A percentile compares a stretch with the other conserved stretches of the same genome.
phyloP scores from a whole-genome alignment of 2,888 invertebrate genomes.

The Nematopogon swammerdamellus region DNA sequence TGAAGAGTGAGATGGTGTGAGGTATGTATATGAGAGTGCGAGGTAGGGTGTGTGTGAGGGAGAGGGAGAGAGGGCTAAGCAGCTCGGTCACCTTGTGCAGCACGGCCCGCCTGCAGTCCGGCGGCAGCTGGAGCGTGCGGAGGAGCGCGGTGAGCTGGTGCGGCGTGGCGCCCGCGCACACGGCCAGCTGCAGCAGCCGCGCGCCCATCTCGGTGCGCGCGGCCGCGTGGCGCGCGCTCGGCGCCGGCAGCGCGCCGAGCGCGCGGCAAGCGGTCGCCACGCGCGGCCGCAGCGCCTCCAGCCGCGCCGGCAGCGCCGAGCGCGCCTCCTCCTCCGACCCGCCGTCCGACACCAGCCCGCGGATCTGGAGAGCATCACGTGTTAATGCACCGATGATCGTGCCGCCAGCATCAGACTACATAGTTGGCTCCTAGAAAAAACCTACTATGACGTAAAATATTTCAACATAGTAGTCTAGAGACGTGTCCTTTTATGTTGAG shows the following conservation, averaged over 20 bases:
- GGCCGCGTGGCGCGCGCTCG: slow-evolving; percentile 16
- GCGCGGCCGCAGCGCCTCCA: slow-evolving; percentile 34
- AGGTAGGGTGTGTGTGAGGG: too few relatives aligned
- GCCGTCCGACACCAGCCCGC: slow-evolving; percentile 20
- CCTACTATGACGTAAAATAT: too few relatives aligned
- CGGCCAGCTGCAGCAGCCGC: slow-evolving; percentile 31
- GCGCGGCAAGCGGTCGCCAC: slow-evolving; percentile 34
- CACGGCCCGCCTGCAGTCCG: slow-evolving; percentile 30
- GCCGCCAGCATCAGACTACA: background rate
- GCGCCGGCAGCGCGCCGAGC: slow-evolving; percentile 18
- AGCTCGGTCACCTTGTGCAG: slow-evolving; percentile 29
- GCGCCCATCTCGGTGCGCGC: slow-evolving; percentile 40
- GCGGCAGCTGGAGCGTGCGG: slow-evolving; percentile 27
- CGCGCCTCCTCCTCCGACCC: slow-evolving; percentile 9
- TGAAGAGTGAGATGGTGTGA: too few relatives aligned
- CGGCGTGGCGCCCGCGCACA: slow-evolving; percentile 24
- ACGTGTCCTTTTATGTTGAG: too few relatives aligned
- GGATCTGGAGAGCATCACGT: slow-evolving; percentile 28
- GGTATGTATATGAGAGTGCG: too few relatives aligned
- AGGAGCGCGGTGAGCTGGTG: slow-evolving; percentile 25
- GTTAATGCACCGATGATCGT: background rate
- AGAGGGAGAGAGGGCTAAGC: too few relatives aligned
- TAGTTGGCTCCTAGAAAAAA: too few relatives aligned
- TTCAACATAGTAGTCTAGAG: too few relatives aligned
- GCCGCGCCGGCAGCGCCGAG: slow-evolving; percentile 16